Base-by-base conservation (phyloP, 2,797 vertebrate species). In the Gouania willdenowi region DNA sequence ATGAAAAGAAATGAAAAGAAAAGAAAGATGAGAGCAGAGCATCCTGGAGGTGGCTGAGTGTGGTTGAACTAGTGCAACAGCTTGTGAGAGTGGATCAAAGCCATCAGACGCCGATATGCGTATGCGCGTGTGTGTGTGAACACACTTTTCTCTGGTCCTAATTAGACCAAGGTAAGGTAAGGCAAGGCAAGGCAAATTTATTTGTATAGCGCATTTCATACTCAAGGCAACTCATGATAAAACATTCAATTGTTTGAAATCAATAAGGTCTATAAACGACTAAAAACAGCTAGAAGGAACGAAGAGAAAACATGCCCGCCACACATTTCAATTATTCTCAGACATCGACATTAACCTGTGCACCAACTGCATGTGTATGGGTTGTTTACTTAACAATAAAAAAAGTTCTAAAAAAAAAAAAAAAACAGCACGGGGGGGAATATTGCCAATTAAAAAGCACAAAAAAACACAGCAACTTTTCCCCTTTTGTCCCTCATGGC, bases 51-150 rank as follows among this genome's bases (percentile, higher is more conserved):
- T 50, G 55, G 42, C 6, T 26, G 26, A n/a, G n/a, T 46, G 11
- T 41, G 43, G 55, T 19, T 72, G 62, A 72, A 75, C 61, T 51
- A 47, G 66, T 71, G 66, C 64, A 84, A 77, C 82, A 87, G 80
- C 82, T 85, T 28, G 41, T 35, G 66, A 26, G 42, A 25, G 39
- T 43, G 75, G 84, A 85, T 87, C 83, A 85, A 87, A 87, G 84
- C 66, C 66, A 69, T 79, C 69, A 58, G 67, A 70, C 53, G 75
- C 75, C 63, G 58, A 55, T 29, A 56, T 61, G 62, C 63, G 70
- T 48, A 66, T 57, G 49, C 32, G 56, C 61, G 62, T 65, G 70
- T 48, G 66, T 58, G 49, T 32, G 56, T 61, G 62, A 65, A 70
- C 46, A 66, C 52, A 50, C 32, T 61, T 62, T 67, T 84, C 76